phyloP scores from a whole-genome alignment of 2,888 invertebrate species.

The Scaptomyza reducta region DNA sequence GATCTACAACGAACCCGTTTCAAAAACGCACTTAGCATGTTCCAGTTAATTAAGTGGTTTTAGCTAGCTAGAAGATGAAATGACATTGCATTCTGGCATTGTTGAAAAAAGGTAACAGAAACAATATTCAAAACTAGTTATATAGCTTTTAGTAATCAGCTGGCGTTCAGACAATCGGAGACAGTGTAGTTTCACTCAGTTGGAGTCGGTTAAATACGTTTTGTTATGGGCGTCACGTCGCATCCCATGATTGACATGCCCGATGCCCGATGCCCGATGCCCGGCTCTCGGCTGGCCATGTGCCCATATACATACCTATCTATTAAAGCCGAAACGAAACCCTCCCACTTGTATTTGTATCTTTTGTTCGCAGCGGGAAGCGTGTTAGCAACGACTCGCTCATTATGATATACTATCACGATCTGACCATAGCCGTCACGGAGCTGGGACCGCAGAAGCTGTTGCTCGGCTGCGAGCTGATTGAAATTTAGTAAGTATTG shows the following conservation, averaged over 20 bases:
- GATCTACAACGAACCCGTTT: no score
- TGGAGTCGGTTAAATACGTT: neutral
- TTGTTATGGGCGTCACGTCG: constrained; percentile 68
- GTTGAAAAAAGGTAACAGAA: neutral
- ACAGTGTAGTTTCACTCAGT: constrained; percentile 42
- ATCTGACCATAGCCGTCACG: constrained; percentile 92
- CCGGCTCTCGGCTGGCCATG: constrained; percentile 52
- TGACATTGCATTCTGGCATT: constrained; percentile 1
- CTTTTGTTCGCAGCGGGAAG: constrained; percentile 86
- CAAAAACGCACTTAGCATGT: neutral
- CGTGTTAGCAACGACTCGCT: constrained; percentile 88
- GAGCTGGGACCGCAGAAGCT: constrained; percentile 90
- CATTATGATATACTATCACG: constrained; percentile 91
- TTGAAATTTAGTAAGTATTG: constrained; percentile 93
- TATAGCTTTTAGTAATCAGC: constrained; percentile 28
- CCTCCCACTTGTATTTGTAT: neutral
- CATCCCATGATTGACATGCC: constrained; percentile 20
- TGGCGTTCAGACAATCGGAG: constrained; percentile 3
- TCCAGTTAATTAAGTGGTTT: no score
- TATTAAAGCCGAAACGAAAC: constrained; percentile 21
- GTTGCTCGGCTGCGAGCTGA: constrained; percentile 91
- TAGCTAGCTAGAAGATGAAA: neutral
- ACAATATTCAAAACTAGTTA: neutral
- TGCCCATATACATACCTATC: constrained; percentile 57
- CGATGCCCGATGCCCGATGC: no score